Evolutionary conservation across 2,888 invertebrate genomes (phyloP).

Genomic region (Apodemia zela): DNA sequence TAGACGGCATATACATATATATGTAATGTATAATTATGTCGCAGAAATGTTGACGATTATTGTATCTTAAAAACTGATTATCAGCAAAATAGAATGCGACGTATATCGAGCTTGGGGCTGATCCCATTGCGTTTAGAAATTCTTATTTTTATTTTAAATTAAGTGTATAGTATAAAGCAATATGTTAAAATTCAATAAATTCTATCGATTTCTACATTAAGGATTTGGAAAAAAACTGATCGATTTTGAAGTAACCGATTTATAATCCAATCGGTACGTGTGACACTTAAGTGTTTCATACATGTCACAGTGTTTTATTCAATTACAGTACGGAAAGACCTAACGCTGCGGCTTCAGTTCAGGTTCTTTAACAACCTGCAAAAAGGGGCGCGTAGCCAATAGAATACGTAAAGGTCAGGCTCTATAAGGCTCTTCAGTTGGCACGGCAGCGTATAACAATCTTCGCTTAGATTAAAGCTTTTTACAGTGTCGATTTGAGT

Average conservation of each 20-base stretch:
- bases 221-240: conserved; percentile 15
- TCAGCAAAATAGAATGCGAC: too few relatives aligned
- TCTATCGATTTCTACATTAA: neutral
- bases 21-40: too few relatives aligned
- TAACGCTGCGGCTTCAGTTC: conserved; percentile 96
- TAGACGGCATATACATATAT: too few relatives aligned
- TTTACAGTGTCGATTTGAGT: conserved; percentile 56
- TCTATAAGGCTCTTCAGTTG: conserved; percentile 53
- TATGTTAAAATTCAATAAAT: neutral
- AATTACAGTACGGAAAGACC: conserved; percentile 96
- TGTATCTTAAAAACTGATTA: too few relatives aligned
- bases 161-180: neutral
- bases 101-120: too few relatives aligned
- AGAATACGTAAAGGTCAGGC: conserved; percentile 69
- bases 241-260: conserved; percentile 28
- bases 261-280: conserved; percentile 28
- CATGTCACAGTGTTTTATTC: conserved; percentile 70
- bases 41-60: too few relatives aligned
- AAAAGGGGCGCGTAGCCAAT: conserved; percentile 93
- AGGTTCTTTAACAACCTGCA: conserved; percentile 96
- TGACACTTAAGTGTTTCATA: conserved; percentile 39
- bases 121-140: too few relatives aligned
- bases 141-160: neutral
- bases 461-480: conserved; percentile 71
- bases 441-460: conserved; percentile 69